Evolutionary conservation across 1,140 invertebrate species (phyloP), one percentile per base, ranked within the genome.

Genomic region (Bombus affinis): DNA sequence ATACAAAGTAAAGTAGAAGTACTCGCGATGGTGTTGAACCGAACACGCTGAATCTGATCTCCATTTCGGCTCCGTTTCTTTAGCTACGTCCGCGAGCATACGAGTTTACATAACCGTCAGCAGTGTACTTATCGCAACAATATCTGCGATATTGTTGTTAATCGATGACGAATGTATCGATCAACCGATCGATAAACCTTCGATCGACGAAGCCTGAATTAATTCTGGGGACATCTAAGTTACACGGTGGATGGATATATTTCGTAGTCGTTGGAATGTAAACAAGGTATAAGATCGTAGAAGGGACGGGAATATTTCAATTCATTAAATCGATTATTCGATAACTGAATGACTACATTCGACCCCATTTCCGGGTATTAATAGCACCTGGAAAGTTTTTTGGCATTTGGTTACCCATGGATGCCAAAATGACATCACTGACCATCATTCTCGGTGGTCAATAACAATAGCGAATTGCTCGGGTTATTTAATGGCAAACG

Each of bases 351-450:
- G 79, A 71, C 70, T 32, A 68, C n/a, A n/a, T 81, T 74, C 83
- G 78, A 81, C 71, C 70, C 42, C 28, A 15, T 81, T 75, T 68
- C 12, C 2, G 44, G 3, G 2, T 85, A 85, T 81, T 70, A 81
- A 70, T 85, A 85, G 78, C 77, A 59, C 3, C 76, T 68, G 84
- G 84, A 74, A 44, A n/a, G n/a, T 68, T 81, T 68, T 81, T 85
- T 81, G 62, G 79, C 59, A 74, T 85, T 57, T 70, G 53, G 84
- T 74, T 73, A 66, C 57, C 22, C 53, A 28, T 5, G 42, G 65
- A 39, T 81, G 79, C 59, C 70, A 85, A 85, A 81, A 37, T 81
- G 79, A 85, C 79, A 74, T 47, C 25, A 42, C 62, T 42, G 28
- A 68, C 3, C 37, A 35, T 62, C 42, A 53, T 66, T 35, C 22